Conservation (phyloP, 1,140 invertebrate genomes). For the Oedothorax gibbosus region DNA sequence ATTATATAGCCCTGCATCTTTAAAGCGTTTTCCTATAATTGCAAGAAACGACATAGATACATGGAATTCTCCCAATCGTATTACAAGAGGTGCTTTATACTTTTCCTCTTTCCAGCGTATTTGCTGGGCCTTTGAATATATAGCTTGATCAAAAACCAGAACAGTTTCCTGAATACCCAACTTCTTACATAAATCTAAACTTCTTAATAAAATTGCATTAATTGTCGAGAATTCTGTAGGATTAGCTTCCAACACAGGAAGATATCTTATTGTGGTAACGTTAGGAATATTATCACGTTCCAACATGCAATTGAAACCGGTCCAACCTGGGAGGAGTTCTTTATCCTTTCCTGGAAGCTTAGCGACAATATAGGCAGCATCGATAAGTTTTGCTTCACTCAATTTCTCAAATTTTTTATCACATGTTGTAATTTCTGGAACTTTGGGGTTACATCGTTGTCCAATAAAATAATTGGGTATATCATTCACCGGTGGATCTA, state of each 20-base stretch:
- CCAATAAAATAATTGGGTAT: background rate
- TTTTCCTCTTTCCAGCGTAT: conserved; percentile 30
- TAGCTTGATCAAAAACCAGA: conserved; percentile 48
- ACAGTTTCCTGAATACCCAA: background rate
- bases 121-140: conserved; percentile 57
- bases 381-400: background rate
- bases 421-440: background rate
- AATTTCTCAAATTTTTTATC: too few species aligned
- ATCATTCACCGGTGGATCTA: background rate
- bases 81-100: conserved; percentile 31
- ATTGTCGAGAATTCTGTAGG: conserved; percentile 58
- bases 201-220: conserved; percentile 45
- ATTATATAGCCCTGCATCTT: conserved; percentile 62
- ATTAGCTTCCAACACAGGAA: conserved; percentile 38
- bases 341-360: background rate
- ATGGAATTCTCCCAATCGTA: conserved; percentile 63
- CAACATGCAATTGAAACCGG: conserved; percentile 26
- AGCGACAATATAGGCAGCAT: conserved; percentile 24
- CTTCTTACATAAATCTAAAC: conserved; percentile 5
- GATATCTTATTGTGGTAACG: conserved; percentile 4
- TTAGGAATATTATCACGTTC: background rate
- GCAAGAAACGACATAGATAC: conserved; percentile 58
- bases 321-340: conserved; percentile 24
- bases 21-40: conserved; percentile 62
- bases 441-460: background rate